Conservation (phyloP, 1,140 invertebrate species). For the Listronotus oregonensis region DNA sequence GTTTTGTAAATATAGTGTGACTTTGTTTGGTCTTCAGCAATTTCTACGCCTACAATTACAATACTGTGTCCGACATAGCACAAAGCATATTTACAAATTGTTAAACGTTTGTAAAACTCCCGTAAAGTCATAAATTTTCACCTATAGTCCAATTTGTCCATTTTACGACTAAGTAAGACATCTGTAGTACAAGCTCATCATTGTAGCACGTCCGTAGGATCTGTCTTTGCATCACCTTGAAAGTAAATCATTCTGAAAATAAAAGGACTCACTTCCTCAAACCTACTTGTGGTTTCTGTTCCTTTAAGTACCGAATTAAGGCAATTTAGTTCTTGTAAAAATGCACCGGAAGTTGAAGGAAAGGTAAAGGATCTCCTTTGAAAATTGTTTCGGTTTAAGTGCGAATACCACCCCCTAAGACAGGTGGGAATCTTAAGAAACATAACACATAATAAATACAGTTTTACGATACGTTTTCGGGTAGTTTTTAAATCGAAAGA, state of each 20-base stretch:
- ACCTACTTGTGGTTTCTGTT: slow-evolving; percentile 31
- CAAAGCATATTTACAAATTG: slow-evolving; percentile 13
- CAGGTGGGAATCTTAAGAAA: slow-evolving; percentile 40
- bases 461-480: slow-evolving; percentile 23
- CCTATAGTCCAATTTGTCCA: slow-evolving; percentile 14
- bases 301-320: slow-evolving; percentile 39
- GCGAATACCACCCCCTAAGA: slow-evolving; percentile 36
- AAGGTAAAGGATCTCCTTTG: slow-evolving; percentile 21
- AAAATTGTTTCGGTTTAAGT: slow-evolving; percentile 28
- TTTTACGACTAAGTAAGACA: slow-evolving; percentile 11
- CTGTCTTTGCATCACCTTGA: slow-evolving; percentile 16
- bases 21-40: background rate
- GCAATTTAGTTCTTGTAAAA: slow-evolving; percentile 29
- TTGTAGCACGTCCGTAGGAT: background rate
- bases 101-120: slow-evolving; percentile 4
- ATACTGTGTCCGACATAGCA: slow-evolving; percentile 13
- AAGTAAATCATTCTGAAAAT: slow-evolving; percentile 12
- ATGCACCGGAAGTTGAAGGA: slow-evolving; percentile 33
- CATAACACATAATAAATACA: slow-evolving; percentile 34
- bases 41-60: slow-evolving; percentile 8
- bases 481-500: slow-evolving; percentile 29
- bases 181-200: slow-evolving; percentile 8
- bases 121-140: slow-evolving; percentile 19
- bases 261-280: slow-evolving; percentile 12
- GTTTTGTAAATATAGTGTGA: no score